A percentile compares a stretch with the other conserved stretches of the same genome.
Evolutionary conservation across 2,113 vertebrate genomes (phyloP).

Genomic region (Aphyosemion australe): DNA sequence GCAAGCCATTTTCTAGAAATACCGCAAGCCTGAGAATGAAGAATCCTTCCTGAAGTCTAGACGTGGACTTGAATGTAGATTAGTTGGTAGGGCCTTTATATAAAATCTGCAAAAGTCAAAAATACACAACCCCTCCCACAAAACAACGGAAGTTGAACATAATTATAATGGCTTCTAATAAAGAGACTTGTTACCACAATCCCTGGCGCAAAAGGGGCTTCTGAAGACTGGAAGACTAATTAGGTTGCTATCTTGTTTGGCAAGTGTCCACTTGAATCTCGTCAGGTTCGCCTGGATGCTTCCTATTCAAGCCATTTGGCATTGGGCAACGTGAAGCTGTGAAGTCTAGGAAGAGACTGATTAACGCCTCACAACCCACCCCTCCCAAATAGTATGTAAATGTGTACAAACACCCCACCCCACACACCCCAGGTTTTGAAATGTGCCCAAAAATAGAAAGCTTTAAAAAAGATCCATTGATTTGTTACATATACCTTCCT

Average conservation of each 20-base stretch:
- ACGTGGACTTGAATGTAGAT: constrained; percentile 53
- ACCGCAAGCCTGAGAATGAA: constrained; percentile 65
- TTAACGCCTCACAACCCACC: constrained; percentile 72
- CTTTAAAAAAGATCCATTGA: constrained; percentile 10
- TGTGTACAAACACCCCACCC: background rate
- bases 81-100: constrained; percentile 55
- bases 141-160: constrained; percentile 57
- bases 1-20: constrained; percentile 61
- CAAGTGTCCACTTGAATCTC: constrained; percentile 64
- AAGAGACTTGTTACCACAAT: constrained; percentile 71
- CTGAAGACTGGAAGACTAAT: constrained; percentile 67
- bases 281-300: constrained; percentile 45
- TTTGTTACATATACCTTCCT: constrained; percentile 71
- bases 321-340: constrained; percentile 73
- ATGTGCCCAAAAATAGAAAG: constrained; percentile 6
- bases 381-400: constrained; percentile 18
- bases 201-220: constrained; percentile 49
- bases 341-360: constrained; percentile 79
- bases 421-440: no score
- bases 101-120: constrained; percentile 82
- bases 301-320: constrained; percentile 66
- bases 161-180: constrained; percentile 59
- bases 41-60: constrained; percentile 69
- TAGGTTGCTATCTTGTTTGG: constrained; percentile 61
- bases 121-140: constrained; percentile 71